Evolutionary conservation across 2,797 vertebrate genomes (phyloP), one percentile per base, ranked within the genome.

Genomic region (Pangasius djambal): DNA sequence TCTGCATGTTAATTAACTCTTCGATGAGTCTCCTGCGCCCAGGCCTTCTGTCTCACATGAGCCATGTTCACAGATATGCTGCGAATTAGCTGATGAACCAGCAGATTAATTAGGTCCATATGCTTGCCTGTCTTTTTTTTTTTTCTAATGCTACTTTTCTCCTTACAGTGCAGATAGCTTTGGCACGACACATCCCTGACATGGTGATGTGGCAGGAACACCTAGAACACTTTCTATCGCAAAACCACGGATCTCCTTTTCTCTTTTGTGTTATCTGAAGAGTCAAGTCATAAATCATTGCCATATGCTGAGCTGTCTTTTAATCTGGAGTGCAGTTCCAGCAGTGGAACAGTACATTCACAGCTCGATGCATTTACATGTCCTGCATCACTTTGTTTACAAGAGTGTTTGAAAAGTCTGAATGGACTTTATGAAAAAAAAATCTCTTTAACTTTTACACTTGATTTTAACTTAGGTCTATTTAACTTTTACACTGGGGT

Each of bases 41-140:
- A 34, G 52, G 67, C 69, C 87, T 77, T 87, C 70, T 87, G 70
- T 90, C 90, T 89, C 83, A 70, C 63, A 31, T 61, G 87, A 90
- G 87, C 31, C 74, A 89, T 87, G 88, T 90, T 90, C 90, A 89
- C 40, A 86, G 85, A 78, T 84, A 89, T 91, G 87, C 86, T 88
- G 50, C n/a, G 77, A 88, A 86, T 83, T 85, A 87, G 86, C 74
- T 78, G 88, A 89, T 25, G 86, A 82, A 85, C 86, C 86, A 77
- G 83, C 85, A 82, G 88, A 91, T 90, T 90, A 91, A 92, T 90
- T 88, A 91, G 86, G 90, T 70, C 90, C 91, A 89, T 89, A 90
- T 90, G 91, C 89, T 72, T 37, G 52, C 82, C 70, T 81, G 70
- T 79, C 44, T 28, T 7, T 67, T 37, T 13, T 37, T 13, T 48